Conservation (phyloP, 2,113 vertebrate species). For the Prunella himalayana region DNA sequence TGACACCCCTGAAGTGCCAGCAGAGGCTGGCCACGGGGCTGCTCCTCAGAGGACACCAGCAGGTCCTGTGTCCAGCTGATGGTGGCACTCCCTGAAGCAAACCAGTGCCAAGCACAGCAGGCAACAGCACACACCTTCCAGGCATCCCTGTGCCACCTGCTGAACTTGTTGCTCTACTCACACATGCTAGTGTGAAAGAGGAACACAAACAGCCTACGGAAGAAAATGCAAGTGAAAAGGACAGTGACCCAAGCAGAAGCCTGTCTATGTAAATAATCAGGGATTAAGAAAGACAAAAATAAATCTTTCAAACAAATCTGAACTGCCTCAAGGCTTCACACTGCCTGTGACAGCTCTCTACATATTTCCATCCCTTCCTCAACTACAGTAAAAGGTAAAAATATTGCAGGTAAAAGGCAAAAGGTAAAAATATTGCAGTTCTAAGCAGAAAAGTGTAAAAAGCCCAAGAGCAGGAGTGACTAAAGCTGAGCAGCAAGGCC, state of each 20-base stretch:
- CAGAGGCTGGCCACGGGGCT: not conserved
- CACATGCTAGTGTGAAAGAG: not conserved
- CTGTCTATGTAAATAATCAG: not conserved
- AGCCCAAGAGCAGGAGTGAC: not conserved
- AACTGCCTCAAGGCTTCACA: not conserved
- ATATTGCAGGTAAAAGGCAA: too few species aligned
- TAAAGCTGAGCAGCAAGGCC: not conserved
- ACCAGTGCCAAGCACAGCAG: not conserved
- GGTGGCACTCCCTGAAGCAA: not conserved
- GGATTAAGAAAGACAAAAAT: not conserved
- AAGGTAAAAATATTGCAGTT: not conserved
- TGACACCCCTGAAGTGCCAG: not conserved
- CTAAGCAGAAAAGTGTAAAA: not conserved
- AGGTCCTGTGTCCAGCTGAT: not conserved
- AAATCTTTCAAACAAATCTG: not conserved
- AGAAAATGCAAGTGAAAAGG: not conserved
- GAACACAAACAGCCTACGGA: not conserved
- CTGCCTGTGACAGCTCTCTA: not conserved
- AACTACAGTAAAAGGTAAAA: not conserved
- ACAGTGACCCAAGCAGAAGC: not conserved
- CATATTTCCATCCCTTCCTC: not conserved
- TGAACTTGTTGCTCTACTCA: not conserved
- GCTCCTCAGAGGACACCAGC: not conserved
- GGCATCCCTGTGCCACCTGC: fast-evolving
- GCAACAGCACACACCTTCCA: not conserved